A percentile compares a stretch with the other conserved stretches of the same genome.
Conservation (phyloP, 2,888 invertebrate species). For the Pecten maximus region DNA sequence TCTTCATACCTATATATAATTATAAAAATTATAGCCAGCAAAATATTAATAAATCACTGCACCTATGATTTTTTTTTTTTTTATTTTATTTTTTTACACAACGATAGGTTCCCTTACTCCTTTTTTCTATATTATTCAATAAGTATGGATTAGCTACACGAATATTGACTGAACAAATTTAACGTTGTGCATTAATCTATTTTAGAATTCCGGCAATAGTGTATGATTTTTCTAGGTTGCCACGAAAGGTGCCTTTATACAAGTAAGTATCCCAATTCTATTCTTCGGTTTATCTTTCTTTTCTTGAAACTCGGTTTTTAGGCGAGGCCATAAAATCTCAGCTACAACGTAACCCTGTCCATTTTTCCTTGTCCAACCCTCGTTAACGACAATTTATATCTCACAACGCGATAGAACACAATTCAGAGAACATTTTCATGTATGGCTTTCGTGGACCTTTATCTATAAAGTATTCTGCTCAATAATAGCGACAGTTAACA, state of each 20-base stretch:
- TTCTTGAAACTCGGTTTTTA: not conserved
- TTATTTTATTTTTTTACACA: no score
- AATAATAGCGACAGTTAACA: slow-evolving; percentile 29
- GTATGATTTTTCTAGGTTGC: not conserved
- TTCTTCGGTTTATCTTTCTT: not conserved
- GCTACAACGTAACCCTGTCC: not conserved
- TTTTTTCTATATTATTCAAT: no score
- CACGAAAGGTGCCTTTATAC: not conserved
- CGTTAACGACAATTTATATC: slow-evolving; percentile 33
- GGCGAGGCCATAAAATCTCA: not conserved
- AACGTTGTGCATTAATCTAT: not conserved
- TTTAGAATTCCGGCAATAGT: not conserved
- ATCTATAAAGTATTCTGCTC: slow-evolving; percentile 26
- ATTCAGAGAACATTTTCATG: slow-evolving; percentile 20
- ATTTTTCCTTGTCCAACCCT: slow-evolving; percentile 22
- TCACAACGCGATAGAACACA: slow-evolving; percentile 24
- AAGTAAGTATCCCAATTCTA: not conserved
- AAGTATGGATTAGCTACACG: no score
- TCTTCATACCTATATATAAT: no score
- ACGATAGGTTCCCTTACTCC: no score
- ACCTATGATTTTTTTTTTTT: no score
- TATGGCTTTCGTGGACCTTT: not conserved
- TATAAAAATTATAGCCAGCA: no score
- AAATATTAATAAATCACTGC: no score
- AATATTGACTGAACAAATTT: not conserved